These are phyloP conservation scores for Bolinopsis microptera DNA, from an alignment of 37 sponge, comb jelly and placozoan genomes.

Conservation along the genomic window DNA sequence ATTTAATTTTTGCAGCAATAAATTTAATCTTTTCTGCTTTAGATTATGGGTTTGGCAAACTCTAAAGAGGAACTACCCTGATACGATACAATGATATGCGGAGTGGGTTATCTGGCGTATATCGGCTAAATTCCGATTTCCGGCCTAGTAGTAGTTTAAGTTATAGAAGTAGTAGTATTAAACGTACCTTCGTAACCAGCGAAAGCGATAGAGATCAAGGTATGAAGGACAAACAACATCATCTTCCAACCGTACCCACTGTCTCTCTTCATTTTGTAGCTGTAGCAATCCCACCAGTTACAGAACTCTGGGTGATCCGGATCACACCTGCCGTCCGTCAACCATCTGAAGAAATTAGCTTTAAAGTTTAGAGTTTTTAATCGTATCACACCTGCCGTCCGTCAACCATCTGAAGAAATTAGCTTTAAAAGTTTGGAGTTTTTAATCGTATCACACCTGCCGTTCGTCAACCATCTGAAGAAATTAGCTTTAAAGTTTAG, in stretches of 20 bases:
- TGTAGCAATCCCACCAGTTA: slow-evolving; percentile 45
- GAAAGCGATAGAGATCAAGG: neutral
- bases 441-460: no score
- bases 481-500: no score
- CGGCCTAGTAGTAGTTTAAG: no score
- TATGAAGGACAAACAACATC: slow-evolving; percentile 19
- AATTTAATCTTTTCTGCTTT: neutral
- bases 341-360: neutral
- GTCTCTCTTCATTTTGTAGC: slow-evolving; percentile 50
- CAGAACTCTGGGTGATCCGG: slow-evolving; percentile 38
- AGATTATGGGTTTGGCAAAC: no score
- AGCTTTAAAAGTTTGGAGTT: no score
- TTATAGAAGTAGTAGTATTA: no score
- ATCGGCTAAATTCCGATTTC: no score
- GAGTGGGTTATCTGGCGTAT: no score
- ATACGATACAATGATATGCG: no score
- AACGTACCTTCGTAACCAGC: slow-evolving; percentile 12
- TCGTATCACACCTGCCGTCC: no score
- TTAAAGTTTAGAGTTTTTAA: neutral
- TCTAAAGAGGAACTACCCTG: no score
- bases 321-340: slow-evolving; percentile 39
- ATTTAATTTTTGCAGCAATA: neutral
- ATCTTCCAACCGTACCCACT: slow-evolving; percentile 26
- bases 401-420: neutral
- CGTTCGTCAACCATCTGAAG: no score